phyloP scores from a whole-genome alignment of 2,797 vertebrate species.

The Nothura maculosa region DNA sequence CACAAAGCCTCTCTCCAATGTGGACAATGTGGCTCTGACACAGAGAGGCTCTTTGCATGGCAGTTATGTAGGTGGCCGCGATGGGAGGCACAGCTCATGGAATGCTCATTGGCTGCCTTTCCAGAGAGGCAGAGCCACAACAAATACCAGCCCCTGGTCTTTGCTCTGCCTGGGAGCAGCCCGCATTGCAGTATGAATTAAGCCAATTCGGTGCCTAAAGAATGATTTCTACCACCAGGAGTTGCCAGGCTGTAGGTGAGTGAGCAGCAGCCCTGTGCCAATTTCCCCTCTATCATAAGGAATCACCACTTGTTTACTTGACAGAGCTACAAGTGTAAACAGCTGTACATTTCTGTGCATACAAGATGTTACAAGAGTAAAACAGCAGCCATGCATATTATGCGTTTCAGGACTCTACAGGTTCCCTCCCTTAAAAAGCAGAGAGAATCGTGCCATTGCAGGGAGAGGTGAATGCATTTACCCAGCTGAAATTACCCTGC shows the following conservation, averaged over 20 bases:
- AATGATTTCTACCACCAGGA: constrained; percentile 54
- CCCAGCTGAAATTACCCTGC: not conserved
- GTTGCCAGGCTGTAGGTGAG: constrained; percentile 54
- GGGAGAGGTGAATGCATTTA: not conserved
- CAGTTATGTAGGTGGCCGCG: rapidly evolving
- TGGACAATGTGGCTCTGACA: rapidly evolving
- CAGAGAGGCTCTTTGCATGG: not conserved
- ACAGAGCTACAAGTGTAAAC: constrained; percentile 73
- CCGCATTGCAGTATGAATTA: not conserved
- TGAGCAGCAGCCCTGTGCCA: constrained; percentile 27
- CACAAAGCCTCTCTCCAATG: not conserved
- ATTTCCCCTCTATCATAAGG: constrained; percentile 58
- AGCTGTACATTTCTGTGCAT: constrained; percentile 62
- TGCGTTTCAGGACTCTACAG: constrained; percentile 50
- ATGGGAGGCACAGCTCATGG: not conserved
- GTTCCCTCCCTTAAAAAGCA: constrained; percentile 36
- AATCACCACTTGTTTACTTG: constrained; percentile 69
- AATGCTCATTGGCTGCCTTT: not conserved
- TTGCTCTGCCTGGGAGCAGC: not conserved
- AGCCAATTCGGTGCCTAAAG: constrained; percentile 27
- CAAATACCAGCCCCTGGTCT: not conserved
- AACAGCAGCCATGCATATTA: constrained; percentile 60
- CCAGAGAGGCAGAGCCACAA: not conserved
- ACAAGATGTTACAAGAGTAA: constrained; percentile 72
- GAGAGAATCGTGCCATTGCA: not conserved